Base-by-base conservation (phyloP, 1,140 invertebrate species). In the Himalopsyche phryganea region DNA sequence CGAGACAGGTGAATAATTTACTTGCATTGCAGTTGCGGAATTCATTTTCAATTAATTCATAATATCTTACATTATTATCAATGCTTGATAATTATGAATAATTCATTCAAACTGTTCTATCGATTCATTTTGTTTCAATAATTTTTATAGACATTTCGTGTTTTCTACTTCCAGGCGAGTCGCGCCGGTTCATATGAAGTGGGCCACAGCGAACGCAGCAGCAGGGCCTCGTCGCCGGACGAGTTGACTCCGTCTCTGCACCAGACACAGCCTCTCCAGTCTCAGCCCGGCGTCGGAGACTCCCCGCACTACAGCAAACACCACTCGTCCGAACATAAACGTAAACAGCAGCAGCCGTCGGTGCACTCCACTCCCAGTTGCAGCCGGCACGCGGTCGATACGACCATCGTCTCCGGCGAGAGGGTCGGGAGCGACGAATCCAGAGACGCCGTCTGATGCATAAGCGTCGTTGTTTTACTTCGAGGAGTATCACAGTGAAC, bases 171-270 rank as follows among this genome's bases (percentile, higher is more conserved):
- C 14, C 50, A 64, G 62, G 48, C 58, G 33, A 64, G 62, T 41
- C 58, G 53, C n/a, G 33, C 58, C 17, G 72, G 74, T 62, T 76
- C 75, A 53, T 75, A 73, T 68, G 69, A 69, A 52, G 71, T 73
- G 58, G 71, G 68, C 35, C 69, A 71, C 60, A 79, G 78, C 64
- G 76, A 71, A 59, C 76, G 79, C 61, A 79, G 76, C 67, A 80
- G 77, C 63, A 74, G 81, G 65, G 74, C 81, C 18, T 78, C 80
- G 2, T 81, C 79, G 40, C 81, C 81, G 40, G 78, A 81, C 67
- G 79, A 81, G 66, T 74, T 80, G 62, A 79, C 78, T 62, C 78
- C 79, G 4, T 71, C 76, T 48, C 66, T 78, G 49, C 66, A 59
- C 35, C 14, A 58, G 40, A 50, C 46, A 40, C 46, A 55, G 6